Evolutionary conservation across 2,888 invertebrate genomes (phyloP).

Genomic region (Clusia tigrina): DNA sequence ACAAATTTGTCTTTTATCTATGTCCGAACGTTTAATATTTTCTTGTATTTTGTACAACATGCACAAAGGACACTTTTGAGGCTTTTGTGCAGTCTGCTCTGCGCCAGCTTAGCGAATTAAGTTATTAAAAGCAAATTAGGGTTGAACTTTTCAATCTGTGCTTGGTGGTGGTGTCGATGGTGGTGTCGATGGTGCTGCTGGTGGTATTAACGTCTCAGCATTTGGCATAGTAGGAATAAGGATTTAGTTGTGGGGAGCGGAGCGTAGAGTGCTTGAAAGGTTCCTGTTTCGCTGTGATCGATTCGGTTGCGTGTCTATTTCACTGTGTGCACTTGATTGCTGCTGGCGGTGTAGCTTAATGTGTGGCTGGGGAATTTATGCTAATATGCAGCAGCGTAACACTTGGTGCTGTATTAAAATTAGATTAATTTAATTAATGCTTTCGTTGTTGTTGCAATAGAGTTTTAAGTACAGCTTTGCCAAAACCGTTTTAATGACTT

Average conservation of each 20-base stretch:
- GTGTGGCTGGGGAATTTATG: slow-evolving; percentile 16
- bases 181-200: not conserved
- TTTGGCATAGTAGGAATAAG: not conserved
- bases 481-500: not conserved
- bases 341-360: slow-evolving; percentile 6
- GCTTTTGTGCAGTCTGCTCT: slow-evolving; percentile 32
- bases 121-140: slow-evolving; percentile 63
- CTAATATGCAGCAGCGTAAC: not conserved
- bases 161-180: slow-evolving; percentile 31
- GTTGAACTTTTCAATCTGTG: slow-evolving; percentile 40
- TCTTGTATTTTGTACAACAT: not conserved
- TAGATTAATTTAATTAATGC: slow-evolving; percentile 53
- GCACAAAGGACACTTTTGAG: slow-evolving; percentile 50
- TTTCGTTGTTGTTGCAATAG: slow-evolving; percentile 40
- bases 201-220: not conserved
- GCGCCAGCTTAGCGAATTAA: slow-evolving; percentile 46
- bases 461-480: slow-evolving; percentile 39
- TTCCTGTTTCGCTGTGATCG: slow-evolving; percentile 3
- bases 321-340: slow-evolving; percentile 3
- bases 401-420: too few species aligned
- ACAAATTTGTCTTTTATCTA: not conserved
- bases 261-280: not conserved
- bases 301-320: slow-evolving; percentile 2
- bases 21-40: not conserved
- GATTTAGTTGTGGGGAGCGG: not conserved